Percentiles rank a stretch among this genome's conserved stretches.
These are phyloP conservation scores for Trichechus manatus DNA, from an alignment of 2,113 vertebrate species.

Conservation along the genomic window DNA sequence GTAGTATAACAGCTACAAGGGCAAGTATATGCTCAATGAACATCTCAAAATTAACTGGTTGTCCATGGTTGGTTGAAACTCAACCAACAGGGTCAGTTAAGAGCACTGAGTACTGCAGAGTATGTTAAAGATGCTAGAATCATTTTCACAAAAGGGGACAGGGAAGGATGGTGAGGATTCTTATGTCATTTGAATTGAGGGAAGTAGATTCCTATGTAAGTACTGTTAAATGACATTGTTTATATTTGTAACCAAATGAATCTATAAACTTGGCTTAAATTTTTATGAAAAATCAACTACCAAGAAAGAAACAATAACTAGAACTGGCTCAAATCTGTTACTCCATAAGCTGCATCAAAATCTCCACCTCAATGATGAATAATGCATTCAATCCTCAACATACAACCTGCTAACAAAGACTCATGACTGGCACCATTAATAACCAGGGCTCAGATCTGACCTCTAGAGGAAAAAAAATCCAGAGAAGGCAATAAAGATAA, in stretches of 20 bases:
- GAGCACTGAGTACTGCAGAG: not conserved
- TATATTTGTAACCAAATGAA: conserved; percentile 5
- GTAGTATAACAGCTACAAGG: not conserved
- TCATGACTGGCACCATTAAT: not conserved
- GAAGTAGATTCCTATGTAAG: not conserved
- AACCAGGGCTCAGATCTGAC: not conserved
- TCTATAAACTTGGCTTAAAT: conserved; percentile 21
- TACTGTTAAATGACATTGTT: not conserved
- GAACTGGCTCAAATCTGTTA: not conserved
- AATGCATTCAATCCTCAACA: conserved; percentile 5
- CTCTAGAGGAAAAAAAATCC: not conserved
- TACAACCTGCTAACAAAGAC: not conserved
- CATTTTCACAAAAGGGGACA: not conserved
- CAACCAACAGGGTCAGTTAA: not conserved
- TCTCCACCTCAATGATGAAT: not conserved
- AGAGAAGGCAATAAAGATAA: conserved; percentile 5
- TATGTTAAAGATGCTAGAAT: not conserved
- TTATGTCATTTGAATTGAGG: not conserved
- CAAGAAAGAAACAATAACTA: conserved; percentile 7
- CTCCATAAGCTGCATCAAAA: not conserved
- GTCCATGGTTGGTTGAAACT: no score
- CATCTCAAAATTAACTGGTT: not conserved
- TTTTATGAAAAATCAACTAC: not conserved
- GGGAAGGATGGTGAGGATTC: not conserved
- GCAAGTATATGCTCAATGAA: not conserved